phyloP scores from a whole-genome alignment of 2,888 invertebrate genomes.

The Tetragnatha montana region DNA sequence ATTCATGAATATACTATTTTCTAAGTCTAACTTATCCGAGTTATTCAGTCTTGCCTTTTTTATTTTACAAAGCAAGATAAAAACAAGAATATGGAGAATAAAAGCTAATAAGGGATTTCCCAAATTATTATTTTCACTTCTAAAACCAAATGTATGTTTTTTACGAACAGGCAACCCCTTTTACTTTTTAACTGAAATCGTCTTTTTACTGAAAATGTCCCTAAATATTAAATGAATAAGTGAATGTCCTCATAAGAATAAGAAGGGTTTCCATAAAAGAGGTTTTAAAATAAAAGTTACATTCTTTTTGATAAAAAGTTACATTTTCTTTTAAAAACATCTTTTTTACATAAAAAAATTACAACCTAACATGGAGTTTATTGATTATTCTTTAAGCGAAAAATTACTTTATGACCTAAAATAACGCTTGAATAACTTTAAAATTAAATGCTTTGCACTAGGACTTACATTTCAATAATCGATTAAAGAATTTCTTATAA shows the following conservation, averaged over 20 bases:
- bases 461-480: no score
- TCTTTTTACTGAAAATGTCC: not conserved
- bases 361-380: no score
- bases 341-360: no score
- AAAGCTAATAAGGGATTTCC: conserved; percentile 7
- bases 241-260: conserved; percentile 1
- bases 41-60: conserved; percentile 19
- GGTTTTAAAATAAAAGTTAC: not conserved
- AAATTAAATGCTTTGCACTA: no score
- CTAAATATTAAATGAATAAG: not conserved
- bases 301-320: not conserved
- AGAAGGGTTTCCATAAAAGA: not conserved
- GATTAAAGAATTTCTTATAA: no score
- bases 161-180: not conserved
- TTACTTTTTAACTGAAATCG: conserved; percentile 1
- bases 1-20: conserved; percentile 2
- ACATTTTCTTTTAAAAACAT: not conserved
- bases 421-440: no score
- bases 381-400: no score
- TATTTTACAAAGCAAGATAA: conserved; percentile 6
- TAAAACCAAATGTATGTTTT: conserved; percentile 23
- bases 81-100: not conserved
- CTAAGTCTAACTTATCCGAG: conserved; percentile 17
- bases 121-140: conserved; percentile 38
- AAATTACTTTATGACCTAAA: no score